Percentiles rank a stretch among this genome's conserved stretches.
phyloP scores from a whole-genome alignment of 2,113 vertebrate genomes.

The Raja brachyura region DNA sequence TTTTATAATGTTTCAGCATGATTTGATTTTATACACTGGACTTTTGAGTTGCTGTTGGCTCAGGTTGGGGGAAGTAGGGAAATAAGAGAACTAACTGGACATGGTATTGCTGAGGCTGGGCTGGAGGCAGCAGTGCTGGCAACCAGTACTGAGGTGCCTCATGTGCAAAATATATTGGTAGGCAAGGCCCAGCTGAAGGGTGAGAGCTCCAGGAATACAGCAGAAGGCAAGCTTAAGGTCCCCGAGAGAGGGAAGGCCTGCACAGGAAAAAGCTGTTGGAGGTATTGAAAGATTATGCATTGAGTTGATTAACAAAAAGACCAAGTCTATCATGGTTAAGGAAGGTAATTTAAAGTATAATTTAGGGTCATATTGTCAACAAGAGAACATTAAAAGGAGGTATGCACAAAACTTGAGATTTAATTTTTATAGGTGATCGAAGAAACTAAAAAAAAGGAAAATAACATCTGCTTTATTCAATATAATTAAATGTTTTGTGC shows the following conservation, averaged over 20 bases:
- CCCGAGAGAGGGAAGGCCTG: conserved; percentile 19
- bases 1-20: neutral
- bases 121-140: conserved; percentile 14
- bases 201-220: conserved; percentile 30
- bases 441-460: neutral
- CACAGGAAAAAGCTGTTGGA: conserved; percentile 22
- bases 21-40: neutral
- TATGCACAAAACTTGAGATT: neutral
- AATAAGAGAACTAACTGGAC: neutral
- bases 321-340: neutral
- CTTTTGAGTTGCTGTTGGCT: neutral
- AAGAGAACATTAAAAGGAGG: neutral
- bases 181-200: conserved; percentile 24
- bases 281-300: conserved; percentile 12
- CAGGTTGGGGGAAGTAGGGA: neutral
- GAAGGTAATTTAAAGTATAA: neutral
- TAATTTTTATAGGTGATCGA: neutral
- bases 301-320: neutral
- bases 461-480: neutral
- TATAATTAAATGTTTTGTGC: neutral
- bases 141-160: conserved; percentile 22
- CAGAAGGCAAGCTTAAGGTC: conserved; percentile 31
- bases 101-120: conserved; percentile 1
- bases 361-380: neutral
- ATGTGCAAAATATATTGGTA: conserved; percentile 28